These are phyloP conservation scores for Mnemiopsis leidyi DNA, from an alignment of 37 sponge, comb jelly and placozoan genomes.

Conservation along the genomic window DNA sequence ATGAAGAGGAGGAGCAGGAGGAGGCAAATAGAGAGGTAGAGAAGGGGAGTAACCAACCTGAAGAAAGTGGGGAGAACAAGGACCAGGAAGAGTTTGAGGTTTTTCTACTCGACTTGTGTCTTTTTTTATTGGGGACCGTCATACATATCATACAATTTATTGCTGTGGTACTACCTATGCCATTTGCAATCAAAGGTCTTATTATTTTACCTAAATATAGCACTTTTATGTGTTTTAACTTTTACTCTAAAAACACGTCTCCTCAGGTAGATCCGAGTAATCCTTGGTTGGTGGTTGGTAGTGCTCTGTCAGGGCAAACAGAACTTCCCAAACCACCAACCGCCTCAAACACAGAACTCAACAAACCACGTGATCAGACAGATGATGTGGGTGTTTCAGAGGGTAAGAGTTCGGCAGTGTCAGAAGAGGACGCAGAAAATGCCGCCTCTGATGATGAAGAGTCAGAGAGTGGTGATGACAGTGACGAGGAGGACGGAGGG, in stretches of 20 bases:
- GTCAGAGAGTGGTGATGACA: background rate
- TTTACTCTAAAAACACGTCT: too few species aligned
- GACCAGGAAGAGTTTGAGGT: conserved; percentile 50
- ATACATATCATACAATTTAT: background rate
- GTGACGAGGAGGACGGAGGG: background rate
- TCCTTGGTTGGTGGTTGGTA: conserved; percentile 16
- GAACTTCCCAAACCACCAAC: background rate
- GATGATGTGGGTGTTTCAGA: background rate
- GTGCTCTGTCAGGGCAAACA: background rate
- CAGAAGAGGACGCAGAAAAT: background rate
- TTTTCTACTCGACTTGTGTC: too few species aligned
- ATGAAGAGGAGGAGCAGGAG: background rate
- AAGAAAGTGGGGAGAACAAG: background rate
- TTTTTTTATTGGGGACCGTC: background rate
- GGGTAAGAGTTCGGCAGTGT: background rate
- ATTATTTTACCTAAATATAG: too few species aligned
- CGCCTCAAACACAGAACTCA: background rate
- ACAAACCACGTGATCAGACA: background rate
- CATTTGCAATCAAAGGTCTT: too few species aligned
- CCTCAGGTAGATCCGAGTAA: background rate
- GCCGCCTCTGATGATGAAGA: background rate
- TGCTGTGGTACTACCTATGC: background rate
- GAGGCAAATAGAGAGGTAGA: background rate
- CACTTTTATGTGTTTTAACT: too few species aligned
- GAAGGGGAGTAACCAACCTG: background rate